Evolutionary conservation across 2,888 invertebrate genomes (phyloP), one percentile per base, ranked within the genome.

Genomic region (Limulus polyphemus): DNA sequence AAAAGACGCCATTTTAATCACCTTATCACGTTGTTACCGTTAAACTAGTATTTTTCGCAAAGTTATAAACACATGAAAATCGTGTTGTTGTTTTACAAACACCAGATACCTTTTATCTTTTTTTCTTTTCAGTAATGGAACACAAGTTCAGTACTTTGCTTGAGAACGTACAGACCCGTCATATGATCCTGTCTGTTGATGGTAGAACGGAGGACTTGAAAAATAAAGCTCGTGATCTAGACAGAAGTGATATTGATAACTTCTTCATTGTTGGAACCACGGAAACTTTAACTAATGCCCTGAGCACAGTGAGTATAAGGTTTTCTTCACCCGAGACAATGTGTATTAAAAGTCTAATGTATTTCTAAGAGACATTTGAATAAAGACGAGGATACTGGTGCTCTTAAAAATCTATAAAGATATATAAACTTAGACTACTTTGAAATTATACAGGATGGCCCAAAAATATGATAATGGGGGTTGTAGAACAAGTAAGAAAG

Each of bases 131-230:
- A 88, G 87, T 90, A 12, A 90, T 93, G 88, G 90, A 92, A 73
- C 90, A 93, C 79, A 92, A 93, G 76, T 93, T 91, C 77, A 91
- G 92, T 76, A 87, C 90, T 11, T 77, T 94, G 11, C 79, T 94
- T 50, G 85, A 90, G 76, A 93, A 94, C 74, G 86, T 93, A 61
- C 89, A 92, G 10, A 89, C 91, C 0, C 82, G 93, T 11, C 93
- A 94, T 76, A 85, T 93, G 1, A 92, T 94, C 65, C 69, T 74
- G 13, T 69, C 69, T 59, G 84, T 75, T 57, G 68, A 68, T 13
- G 67, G 70, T 7, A 67, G 65, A 5, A 81, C 49, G 79, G 81
- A 63, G 81, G 83, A 69, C 10, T 61, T 70, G 0, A 56, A 65
- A 32, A 65, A 67, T 3, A 71, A 72, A 54, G 65, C 68, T 80